Evolutionary conservation across 2,113 vertebrate genomes (phyloP).

Genomic region (Numenius arquata): DNA sequence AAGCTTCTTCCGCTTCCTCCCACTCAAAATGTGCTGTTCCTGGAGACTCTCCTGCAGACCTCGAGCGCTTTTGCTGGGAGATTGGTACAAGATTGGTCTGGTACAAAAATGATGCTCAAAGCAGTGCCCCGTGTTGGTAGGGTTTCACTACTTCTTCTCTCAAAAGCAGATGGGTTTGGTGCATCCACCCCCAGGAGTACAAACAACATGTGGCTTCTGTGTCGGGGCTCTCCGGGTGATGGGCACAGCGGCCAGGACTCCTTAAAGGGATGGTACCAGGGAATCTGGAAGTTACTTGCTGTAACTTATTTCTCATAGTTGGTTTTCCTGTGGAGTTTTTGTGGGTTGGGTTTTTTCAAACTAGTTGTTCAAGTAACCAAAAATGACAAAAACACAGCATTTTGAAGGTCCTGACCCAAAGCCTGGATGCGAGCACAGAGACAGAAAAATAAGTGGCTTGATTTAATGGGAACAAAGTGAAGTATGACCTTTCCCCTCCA

Average conservation of each 20-base stretch:
- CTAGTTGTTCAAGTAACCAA: not conserved
- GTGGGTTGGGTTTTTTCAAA: not conserved
- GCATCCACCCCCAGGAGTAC: not conserved
- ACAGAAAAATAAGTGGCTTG: not conserved
- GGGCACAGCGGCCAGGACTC: not conserved
- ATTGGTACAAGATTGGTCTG: not conserved
- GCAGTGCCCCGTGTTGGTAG: not conserved
- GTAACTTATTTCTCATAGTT: not conserved
- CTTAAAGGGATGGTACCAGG: not conserved
- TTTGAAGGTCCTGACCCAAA: not conserved
- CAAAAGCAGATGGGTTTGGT: not conserved
- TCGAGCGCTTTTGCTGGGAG: rapidly evolving
- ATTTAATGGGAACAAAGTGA: not conserved
- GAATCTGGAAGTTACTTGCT: not conserved
- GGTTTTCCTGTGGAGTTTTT: not conserved
- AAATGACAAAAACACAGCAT: not conserved
- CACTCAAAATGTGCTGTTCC: not conserved
- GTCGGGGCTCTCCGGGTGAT: rapidly evolving
- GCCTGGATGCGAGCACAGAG: not conserved
- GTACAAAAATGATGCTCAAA: not conserved
- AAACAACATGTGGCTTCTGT: not conserved
- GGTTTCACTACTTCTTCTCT: not conserved
- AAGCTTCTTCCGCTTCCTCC: not conserved
- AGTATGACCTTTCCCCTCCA: not conserved
- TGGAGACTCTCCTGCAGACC: not conserved